A percentile compares a stretch with the other conserved stretches of the same genome.
Conservation (phyloP, 2,797 vertebrate species). For the Bradypodion pumilum region DNA sequence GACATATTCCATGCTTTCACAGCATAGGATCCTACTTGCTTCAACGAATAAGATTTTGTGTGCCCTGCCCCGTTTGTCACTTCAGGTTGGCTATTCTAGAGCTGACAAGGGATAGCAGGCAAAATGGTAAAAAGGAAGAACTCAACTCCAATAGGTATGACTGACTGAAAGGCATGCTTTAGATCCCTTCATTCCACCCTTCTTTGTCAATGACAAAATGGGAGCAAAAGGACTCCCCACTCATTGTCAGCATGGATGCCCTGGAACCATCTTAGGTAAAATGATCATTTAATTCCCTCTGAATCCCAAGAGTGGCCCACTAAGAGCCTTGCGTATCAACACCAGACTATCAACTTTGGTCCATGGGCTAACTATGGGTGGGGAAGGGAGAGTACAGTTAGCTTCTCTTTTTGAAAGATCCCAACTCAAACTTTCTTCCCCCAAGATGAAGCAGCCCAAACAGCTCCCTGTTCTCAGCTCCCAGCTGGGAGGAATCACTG, state of each 20-base stretch:
- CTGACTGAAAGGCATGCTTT: not conserved
- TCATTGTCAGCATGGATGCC: not conserved
- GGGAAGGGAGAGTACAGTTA: no score
- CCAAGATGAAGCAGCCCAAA: no score
- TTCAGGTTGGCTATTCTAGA: not conserved
- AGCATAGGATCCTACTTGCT: not conserved
- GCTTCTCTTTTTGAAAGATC: no score
- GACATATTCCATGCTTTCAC: not conserved
- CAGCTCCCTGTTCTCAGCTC: no score
- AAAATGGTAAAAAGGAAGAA: no score
- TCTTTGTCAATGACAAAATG: not conserved
- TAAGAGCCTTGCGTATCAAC: not conserved
- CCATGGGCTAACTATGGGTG: no score
- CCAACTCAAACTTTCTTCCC: no score
- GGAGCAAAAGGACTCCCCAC: not conserved
- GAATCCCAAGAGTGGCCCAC: not conserved
- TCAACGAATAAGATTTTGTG: not conserved
- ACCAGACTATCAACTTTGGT: not conserved
- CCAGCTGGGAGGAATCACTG: no score
- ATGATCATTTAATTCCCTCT: not conserved
- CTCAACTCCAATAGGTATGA: not conserved
- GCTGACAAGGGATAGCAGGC: not conserved
- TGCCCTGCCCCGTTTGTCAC: not conserved
- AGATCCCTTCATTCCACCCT: not conserved
- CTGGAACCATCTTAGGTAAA: not conserved